These are phyloP conservation scores for Elaeidobius kamerunicus DNA, from an alignment of 2,888 invertebrate species.

Conservation along the genomic window DNA sequence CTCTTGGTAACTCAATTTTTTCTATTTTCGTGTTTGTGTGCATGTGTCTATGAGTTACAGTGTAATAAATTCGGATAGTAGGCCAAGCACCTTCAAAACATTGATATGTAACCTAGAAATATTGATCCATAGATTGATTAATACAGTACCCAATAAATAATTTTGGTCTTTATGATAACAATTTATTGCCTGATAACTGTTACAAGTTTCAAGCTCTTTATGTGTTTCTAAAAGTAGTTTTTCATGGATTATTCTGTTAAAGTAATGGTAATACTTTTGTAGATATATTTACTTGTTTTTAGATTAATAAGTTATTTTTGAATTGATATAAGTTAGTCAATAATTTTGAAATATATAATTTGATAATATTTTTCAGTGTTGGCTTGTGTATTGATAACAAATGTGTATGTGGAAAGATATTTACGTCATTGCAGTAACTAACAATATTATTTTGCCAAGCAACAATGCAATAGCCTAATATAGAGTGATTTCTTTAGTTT, in stretches of 20 bases:
- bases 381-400: too few relatives aligned
- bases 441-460: too few relatives aligned
- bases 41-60: neutral
- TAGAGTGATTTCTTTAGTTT: too few relatives aligned
- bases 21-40: neutral
- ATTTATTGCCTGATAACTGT: neutral
- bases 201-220: neutral
- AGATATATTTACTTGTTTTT: constrained; percentile 1
- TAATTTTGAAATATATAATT: too few relatives aligned
- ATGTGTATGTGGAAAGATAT: too few relatives aligned
- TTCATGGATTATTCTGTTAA: neutral
- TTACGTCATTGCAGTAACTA: too few relatives aligned
- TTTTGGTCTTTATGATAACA: neutral
- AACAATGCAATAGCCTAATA: too few relatives aligned
- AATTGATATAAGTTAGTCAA: too few relatives aligned
- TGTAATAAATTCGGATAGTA: neutral
- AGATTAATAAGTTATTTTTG: neutral
- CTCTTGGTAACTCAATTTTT: constrained; percentile 30
- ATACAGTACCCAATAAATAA: neutral
- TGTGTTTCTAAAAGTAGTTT: too few relatives aligned
- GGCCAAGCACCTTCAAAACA: neutral
- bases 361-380: too few relatives aligned
- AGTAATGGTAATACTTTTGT: constrained; percentile 7
- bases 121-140: neutral
- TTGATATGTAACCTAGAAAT: neutral